Evolutionary conservation across 2,113 vertebrate genomes (phyloP), one percentile per base, ranked within the genome.

Genomic region (Tor tambroides): DNA sequence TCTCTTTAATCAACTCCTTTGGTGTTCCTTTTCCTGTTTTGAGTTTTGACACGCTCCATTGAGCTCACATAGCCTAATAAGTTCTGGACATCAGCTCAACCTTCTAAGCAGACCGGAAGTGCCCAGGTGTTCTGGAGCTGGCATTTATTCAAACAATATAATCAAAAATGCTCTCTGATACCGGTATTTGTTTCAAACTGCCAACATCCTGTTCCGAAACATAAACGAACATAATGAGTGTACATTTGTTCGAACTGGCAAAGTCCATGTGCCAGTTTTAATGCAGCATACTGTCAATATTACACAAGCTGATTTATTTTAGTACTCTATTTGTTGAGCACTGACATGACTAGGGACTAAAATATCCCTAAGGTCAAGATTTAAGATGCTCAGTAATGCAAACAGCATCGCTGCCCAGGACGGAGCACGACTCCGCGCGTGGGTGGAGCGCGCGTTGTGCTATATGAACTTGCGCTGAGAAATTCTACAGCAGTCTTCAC

Each of bases 401-500:
- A 79, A 6, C 49, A 35, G 9, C 51, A 35, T 59, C 10, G 2
- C 28, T 35, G 17, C 6, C 46, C 26, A 0, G 12, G 21, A 46
- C 41, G 2, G 41, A 15, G 74, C 74, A 49, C 6, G n/a, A 46
- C 41, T 76, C 14, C 28, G 41, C 46, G 28, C 51, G 77, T 51
- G 77, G 77, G 77, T 15, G 77, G 77, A 80, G 77, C 51, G 76
- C 75, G 75, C 76, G 76, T 6, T 11, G 49, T 21, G 28, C 15
- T 77, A 78, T 79, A 23, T 79, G 49, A 54, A 28, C 7, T 51
- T 51, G 77, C 51, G 51, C 17, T 7, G 28, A 14, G 77, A 59
- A 21, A 80, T n/a, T n/a, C 49, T 59, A 15, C 77, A 59, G 21
- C 51, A 80, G 51, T 76, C 41, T 46, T n/a, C 49, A 80, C 49